Percentiles rank a stretch among this genome's conserved stretches.
Conservation (phyloP, 2,113 vertebrate species). For the Rhynchopsitta pachyrhyncha region DNA sequence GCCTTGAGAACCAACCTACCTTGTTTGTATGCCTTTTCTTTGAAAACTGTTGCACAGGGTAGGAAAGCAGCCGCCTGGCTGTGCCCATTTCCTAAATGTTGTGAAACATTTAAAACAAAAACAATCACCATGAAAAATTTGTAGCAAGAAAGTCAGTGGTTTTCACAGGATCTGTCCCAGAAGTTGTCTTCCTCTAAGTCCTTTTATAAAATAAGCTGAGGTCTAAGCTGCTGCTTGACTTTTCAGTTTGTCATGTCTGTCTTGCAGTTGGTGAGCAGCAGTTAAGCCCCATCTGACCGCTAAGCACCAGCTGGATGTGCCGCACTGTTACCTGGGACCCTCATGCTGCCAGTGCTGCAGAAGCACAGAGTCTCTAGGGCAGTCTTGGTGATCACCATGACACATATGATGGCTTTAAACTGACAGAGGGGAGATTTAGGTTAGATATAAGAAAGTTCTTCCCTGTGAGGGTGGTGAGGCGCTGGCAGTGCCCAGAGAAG, state of each 20-base stretch:
- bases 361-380: neutral
- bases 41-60: neutral
- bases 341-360: neutral
- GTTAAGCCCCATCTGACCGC: neutral
- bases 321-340: fast-evolving
- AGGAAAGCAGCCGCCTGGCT: neutral
- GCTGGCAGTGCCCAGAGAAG: neutral
- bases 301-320: neutral
- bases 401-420: neutral
- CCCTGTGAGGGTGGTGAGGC: neutral
- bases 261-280: neutral
- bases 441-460: neutral
- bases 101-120: neutral
- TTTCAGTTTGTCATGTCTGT: neutral
- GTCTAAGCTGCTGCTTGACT: neutral
- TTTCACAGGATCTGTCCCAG: neutral
- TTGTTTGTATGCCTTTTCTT: neutral
- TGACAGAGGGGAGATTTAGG: neutral
- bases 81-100: neutral
- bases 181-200: neutral
- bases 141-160: neutral
- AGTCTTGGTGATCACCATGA: neutral
- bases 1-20: neutral
- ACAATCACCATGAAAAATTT: neutral
- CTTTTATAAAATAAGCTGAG: neutral